Evolutionary conservation across 2,797 vertebrate genomes (phyloP).

Genomic region (Mallotus villosus): DNA sequence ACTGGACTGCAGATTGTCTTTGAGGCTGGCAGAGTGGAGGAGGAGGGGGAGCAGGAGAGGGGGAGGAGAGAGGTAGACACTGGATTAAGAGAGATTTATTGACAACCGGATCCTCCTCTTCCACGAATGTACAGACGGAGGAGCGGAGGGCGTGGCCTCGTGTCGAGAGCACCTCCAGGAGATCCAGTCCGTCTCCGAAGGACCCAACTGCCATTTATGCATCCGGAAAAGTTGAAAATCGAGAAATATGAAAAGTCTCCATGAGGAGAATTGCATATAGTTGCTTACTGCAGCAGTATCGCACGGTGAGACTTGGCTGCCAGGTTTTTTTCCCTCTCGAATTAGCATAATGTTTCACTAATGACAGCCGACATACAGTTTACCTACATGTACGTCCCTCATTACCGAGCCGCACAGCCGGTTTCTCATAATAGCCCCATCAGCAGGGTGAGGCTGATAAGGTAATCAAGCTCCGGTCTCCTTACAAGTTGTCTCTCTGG

Average conservation of each 20-base stretch:
- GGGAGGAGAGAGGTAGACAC: neutral
- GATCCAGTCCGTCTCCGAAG: neutral
- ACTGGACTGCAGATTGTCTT: slow-evolving; percentile 8
- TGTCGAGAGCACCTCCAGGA: neutral
- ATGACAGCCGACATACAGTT: neutral
- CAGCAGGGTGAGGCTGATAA: slow-evolving; percentile 37
- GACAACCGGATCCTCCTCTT: neutral
- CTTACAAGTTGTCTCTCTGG: slow-evolving; percentile 51
- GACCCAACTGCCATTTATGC: neutral
- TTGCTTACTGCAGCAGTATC: neutral
- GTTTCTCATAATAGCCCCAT: slow-evolving; percentile 49
- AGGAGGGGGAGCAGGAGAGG: too few relatives aligned
- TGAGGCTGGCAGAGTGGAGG: slow-evolving; percentile 19
- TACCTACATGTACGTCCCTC: slow-evolving; percentile 59
- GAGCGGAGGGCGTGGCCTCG: too few relatives aligned
- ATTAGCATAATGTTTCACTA: too few relatives aligned
- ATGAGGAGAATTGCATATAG: too few relatives aligned
- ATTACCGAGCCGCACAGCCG: slow-evolving; percentile 55
- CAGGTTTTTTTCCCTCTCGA: too few relatives aligned
- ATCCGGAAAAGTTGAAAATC: neutral
- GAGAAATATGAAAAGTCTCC: too few relatives aligned
- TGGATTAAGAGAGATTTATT: neutral
- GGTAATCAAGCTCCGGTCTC: slow-evolving; percentile 57
- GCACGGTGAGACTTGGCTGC: neutral
- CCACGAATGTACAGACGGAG: too few relatives aligned